These are phyloP conservation scores for Ophthalmolycus amberensis DNA, from an alignment of 2,113 vertebrate species.

Conservation along the genomic window DNA sequence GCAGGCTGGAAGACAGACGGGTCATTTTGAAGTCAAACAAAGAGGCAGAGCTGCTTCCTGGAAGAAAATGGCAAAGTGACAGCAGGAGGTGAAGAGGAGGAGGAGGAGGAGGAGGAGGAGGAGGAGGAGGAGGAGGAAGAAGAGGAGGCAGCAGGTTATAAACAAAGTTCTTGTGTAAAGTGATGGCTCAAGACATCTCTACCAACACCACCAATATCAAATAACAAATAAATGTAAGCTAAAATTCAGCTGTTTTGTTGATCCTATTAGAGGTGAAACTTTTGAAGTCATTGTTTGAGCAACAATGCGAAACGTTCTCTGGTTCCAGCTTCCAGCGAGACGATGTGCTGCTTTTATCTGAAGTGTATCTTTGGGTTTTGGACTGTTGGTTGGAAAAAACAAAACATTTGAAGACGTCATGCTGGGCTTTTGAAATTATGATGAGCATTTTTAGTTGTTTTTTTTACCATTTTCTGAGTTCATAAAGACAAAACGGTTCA, in stretches of 20 bases:
- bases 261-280: too few relatives aligned
- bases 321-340: too few relatives aligned
- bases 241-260: not conserved
- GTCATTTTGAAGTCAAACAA: conserved; percentile 1
- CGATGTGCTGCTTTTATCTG: not conserved
- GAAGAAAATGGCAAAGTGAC: not conserved
- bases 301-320: not conserved
- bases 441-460: not conserved
- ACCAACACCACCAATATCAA: not conserved
- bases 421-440: not conserved
- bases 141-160: not conserved
- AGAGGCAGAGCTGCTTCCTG: conserved; percentile 22
- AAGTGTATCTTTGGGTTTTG: not conserved
- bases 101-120: not conserved
- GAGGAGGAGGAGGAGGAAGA: not conserved
- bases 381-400: not conserved
- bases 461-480: not conserved
- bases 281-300: not conserved
- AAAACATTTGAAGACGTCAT: not conserved
- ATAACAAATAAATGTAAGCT: not conserved
- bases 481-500: not conserved
- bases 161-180: not conserved
- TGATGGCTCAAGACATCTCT: not conserved
- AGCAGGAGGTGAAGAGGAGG: not conserved
- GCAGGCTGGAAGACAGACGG: not conserved